These are phyloP conservation scores for Pipistrellus kuhlii DNA, from an alignment of 2,797 vertebrate species.

Conservation along the genomic window DNA sequence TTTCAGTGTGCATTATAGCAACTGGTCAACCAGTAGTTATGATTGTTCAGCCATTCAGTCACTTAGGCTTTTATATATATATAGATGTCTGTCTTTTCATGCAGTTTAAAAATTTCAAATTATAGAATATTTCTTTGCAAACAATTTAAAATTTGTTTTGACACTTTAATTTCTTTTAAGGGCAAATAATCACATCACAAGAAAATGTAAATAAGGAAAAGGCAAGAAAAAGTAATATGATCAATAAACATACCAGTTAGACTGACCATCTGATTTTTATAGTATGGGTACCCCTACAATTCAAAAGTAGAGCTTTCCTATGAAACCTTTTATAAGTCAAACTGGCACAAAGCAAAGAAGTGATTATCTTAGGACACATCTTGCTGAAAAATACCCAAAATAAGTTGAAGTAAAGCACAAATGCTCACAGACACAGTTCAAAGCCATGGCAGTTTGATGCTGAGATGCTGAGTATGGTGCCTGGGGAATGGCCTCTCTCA, in stretches of 20 bases:
- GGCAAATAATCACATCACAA: neutral
- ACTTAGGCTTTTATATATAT: too few relatives aligned
- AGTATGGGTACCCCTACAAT: neutral
- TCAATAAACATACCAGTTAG: neutral
- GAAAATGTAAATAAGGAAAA: neutral
- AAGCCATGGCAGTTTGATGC: neutral
- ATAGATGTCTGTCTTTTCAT: neutral
- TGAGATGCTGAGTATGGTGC: neutral
- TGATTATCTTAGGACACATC: neutral
- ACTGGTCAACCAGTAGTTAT: too few relatives aligned
- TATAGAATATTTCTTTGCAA: neutral
- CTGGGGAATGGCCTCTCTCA: neutral
- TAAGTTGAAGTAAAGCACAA: neutral
- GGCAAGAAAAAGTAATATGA: neutral
- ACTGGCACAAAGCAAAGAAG: neutral
- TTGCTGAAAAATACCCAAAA: neutral
- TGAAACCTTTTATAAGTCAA: neutral
- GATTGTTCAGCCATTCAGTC: accelerated
- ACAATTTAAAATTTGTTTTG: neutral
- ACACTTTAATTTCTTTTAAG: neutral
- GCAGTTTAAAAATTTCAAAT: neutral
- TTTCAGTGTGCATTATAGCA: too few relatives aligned
- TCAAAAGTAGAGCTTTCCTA: neutral
- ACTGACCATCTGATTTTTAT: neutral
- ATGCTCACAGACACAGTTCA: neutral